Conservation (phyloP, 2,888 invertebrate genomes). For the Rhagonycha fulva region DNA sequence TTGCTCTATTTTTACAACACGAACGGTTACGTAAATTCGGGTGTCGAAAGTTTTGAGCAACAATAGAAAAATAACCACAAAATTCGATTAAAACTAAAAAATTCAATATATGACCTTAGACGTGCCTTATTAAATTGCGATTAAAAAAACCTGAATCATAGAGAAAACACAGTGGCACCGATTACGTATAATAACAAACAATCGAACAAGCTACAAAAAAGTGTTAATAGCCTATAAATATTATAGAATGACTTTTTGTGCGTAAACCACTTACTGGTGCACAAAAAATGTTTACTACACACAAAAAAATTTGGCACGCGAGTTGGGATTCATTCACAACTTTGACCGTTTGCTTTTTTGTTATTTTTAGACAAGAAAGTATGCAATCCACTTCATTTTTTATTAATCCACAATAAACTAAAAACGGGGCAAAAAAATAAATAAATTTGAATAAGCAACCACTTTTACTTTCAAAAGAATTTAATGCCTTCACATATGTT, state of each 20-base stretch:
- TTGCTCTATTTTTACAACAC: background rate
- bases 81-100: constrained; percentile 16
- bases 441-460: constrained; percentile 6
- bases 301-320: constrained; percentile 32
- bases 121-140: constrained; percentile 20
- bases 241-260: constrained; percentile 31
- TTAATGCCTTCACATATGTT: constrained; percentile 25
- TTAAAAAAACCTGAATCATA: constrained; percentile 22
- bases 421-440: constrained; percentile 12
- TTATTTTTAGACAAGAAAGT: constrained; percentile 2
- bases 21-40: background rate
- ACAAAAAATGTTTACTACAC: constrained; percentile 31
- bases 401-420: background rate
- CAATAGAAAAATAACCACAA: constrained; percentile 19
- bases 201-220: constrained; percentile 31
- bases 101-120: constrained; percentile 23
- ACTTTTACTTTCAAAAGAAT: constrained; percentile 31
- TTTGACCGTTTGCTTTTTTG: constrained; percentile 9
- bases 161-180: constrained; percentile 26
- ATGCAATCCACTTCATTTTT: background rate
- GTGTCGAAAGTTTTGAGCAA: background rate
- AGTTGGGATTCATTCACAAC: constrained; percentile 27
- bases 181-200: constrained; percentile 29
- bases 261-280: constrained; percentile 30
- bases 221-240: constrained; percentile 33